Conservation (phyloP, 2,888 invertebrate genomes). For the Boloria euphrosyne region DNA sequence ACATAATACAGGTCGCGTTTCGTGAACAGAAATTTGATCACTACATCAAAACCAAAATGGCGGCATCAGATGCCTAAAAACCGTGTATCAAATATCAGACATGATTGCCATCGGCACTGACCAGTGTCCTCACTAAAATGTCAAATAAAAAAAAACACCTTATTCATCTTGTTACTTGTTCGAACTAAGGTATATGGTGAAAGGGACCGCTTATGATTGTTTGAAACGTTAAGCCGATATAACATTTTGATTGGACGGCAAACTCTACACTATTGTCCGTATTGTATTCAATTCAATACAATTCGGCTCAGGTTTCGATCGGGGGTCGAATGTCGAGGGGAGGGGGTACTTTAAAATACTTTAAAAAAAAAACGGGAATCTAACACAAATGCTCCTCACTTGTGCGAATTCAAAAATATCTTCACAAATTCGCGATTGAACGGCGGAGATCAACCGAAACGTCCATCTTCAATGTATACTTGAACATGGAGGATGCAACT, state of each 20-base stretch:
- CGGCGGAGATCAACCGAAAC: constrained; percentile 27
- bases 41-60: constrained; percentile 30
- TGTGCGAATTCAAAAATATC: constrained; percentile 53
- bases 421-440: constrained; percentile 46
- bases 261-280: constrained; percentile 48
- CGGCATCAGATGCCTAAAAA: constrained; percentile 54
- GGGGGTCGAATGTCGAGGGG: constrained; percentile 6
- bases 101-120: constrained; percentile 34
- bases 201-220: constrained; percentile 1
- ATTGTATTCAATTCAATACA: constrained; percentile 39
- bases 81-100: constrained; percentile 38
- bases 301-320: constrained; percentile 16
- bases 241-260: constrained; percentile 43
- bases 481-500: constrained; percentile 41
- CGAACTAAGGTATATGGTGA: constrained; percentile 20
- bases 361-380: constrained; percentile 61
- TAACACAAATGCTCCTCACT: constrained; percentile 56
- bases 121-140: constrained; percentile 30
- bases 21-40: constrained; percentile 62
- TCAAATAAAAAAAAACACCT: constrained; percentile 34
- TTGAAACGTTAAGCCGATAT: constrained; percentile 24
- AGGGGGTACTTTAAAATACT: constrained; percentile 33
- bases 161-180: constrained; percentile 20
- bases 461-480: constrained; percentile 47
- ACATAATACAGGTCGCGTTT: constrained; percentile 42